Base-by-base conservation (phyloP, 2,113 vertebrate genomes). In the Melospiza georgiana region DNA sequence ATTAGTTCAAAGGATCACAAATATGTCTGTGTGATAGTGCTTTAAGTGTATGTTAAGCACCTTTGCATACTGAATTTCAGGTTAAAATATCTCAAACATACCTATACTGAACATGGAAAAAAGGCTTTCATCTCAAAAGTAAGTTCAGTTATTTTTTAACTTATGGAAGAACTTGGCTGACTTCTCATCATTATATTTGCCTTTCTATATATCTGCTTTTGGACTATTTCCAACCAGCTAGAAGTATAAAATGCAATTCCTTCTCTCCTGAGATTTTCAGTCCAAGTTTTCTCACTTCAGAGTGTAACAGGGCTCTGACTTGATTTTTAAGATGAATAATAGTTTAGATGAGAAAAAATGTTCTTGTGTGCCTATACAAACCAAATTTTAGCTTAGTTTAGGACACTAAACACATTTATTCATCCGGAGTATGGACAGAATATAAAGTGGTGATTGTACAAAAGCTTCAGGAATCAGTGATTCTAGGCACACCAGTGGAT, bases 291-390 rank as follows among this genome's bases (percentile, higher is more conserved):
- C 67, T 62, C 6, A 14, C 52, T 90, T 74, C n/a, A 43, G 57
- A 61, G 6, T 54, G 9, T 19, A 84, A 63, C 13, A 77, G 65
- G 51, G 12, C 21, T 86, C 51, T 90, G 68, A 71, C 51, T 91
- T 90, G n/a, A 77, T 84, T 96, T 91, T 86, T 74, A 52, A 59
- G 61, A 39, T 44, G 39, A 77, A 63, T 78, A 93, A 75, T 65
- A 80, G 25, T 86, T 90, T 74, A 80, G 65, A 96, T 77, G 57
- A 86, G 59, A 72, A 94, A 81, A 84, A 31, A 37, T 74, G 69
- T 86, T 88, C 83, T 85, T 59, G 27, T 51, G 8, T 83, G 30
- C 51, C 30, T 94, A n/a, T 55, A 48, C 52, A 93, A 93, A 71
- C 27, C 31, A 71, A 81, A 75, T 88, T 92, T 84, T 84, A 90